Evolutionary conservation across 1,140 invertebrate species (phyloP).

Genomic region (Vanessa atalanta): DNA sequence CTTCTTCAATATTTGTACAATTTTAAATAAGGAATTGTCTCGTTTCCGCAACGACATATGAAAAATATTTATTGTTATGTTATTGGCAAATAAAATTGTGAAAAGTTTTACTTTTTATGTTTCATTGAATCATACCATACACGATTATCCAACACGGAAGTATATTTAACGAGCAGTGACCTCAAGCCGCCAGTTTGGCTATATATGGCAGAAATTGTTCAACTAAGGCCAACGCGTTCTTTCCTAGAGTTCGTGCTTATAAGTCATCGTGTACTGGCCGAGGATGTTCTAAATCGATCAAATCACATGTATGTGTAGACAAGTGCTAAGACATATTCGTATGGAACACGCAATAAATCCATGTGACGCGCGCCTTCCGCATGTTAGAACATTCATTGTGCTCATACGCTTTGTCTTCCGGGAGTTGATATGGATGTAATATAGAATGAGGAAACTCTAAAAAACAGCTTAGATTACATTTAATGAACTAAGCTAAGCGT

Average conservation of each 20-base stretch:
- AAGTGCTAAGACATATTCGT: constrained; percentile 21
- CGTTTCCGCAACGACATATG: background rate
- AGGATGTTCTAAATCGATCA: constrained; percentile 33
- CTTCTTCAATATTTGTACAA: too few relatives aligned
- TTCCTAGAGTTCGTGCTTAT: constrained; percentile 33
- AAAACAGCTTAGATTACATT: constrained; percentile 21
- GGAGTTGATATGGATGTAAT: constrained; percentile 42
- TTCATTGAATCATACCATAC: constrained; percentile 5
- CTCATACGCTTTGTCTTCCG: constrained; percentile 45
- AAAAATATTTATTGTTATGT: background rate
- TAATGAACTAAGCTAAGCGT: constrained; percentile 14
- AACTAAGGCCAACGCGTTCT: constrained; percentile 50
- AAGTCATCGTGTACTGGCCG: constrained; percentile 9
- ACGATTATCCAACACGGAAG: constrained; percentile 47
- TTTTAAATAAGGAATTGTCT: too few relatives aligned
- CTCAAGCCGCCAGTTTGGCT: constrained; percentile 43
- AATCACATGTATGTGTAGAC: constrained; percentile 18
- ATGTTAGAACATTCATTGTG: constrained; percentile 48
- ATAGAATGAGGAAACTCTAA: constrained; percentile 34
- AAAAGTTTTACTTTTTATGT: constrained; percentile 2
- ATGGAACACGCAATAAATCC: constrained; percentile 35
- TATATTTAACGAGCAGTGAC: constrained; percentile 48
- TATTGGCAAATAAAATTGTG: background rate
- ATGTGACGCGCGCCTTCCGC: constrained; percentile 51
- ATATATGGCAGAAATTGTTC: constrained; percentile 56